Conservation (phyloP, 2,888 invertebrate species). For the Leptarthrus brevirostris region DNA sequence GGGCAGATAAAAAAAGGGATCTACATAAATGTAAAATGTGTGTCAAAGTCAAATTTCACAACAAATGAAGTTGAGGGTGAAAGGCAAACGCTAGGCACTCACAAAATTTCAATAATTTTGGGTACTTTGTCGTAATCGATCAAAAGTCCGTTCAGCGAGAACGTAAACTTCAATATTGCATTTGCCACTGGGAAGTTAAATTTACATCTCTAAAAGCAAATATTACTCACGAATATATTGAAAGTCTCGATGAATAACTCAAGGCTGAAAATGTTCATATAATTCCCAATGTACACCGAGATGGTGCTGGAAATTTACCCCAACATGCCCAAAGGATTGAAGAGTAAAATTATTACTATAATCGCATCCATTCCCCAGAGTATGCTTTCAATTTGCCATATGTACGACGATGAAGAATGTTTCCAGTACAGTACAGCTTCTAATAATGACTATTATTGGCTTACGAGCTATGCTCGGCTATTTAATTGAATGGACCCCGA, state of each 20-base stretch:
- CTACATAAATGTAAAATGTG: neutral
- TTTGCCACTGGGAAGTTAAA: neutral
- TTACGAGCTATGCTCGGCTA: conserved; percentile 22
- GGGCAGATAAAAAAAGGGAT: neutral
- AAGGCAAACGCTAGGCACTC: neutral
- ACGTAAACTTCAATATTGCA: neutral
- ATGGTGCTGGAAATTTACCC: neutral
- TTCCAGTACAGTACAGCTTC: conserved; percentile 6
- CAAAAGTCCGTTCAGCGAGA: neutral
- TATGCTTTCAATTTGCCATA: conserved; percentile 28
- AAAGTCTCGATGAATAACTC: conserved; percentile 6
- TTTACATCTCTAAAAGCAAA: conserved; percentile 24
- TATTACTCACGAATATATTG: neutral
- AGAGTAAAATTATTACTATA: conserved; percentile 40
- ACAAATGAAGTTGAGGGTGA: neutral
- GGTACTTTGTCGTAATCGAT: neutral
- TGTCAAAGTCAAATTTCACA: neutral
- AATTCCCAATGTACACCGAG: neutral
- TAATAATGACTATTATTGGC: conserved; percentile 41
- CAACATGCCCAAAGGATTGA: neutral
- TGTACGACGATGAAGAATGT: conserved; percentile 15
- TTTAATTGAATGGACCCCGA: conserved; percentile 30
- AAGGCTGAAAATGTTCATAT: neutral
- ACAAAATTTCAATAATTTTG: neutral
- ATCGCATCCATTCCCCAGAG: conserved; percentile 11